A percentile compares a stretch with the other conserved stretches of the same genome.
These are phyloP conservation scores for Apoda limacodes DNA, from an alignment of 2,888 invertebrate species.

Conservation along the genomic window DNA sequence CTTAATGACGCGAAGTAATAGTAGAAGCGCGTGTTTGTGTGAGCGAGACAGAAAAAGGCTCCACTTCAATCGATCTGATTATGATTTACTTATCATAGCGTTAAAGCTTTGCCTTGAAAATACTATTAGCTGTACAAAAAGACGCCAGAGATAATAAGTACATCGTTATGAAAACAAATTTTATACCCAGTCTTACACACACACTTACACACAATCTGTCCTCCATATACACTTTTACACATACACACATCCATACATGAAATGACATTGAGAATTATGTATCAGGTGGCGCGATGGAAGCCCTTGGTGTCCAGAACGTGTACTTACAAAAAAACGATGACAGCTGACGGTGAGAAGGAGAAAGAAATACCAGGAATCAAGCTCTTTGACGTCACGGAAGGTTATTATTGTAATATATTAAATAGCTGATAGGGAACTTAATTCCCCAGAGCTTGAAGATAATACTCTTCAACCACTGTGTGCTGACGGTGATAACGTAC, in stretches of 20 bases:
- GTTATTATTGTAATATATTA: too few species aligned
- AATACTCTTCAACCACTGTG: neutral
- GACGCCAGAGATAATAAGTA: too few species aligned
- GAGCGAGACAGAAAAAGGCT: too few species aligned
- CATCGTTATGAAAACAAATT: too few species aligned
- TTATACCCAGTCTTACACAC: too few species aligned
- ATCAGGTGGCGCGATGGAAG: constrained; percentile 81
- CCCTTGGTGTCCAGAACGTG: constrained; percentile 80
- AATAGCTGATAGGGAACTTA: neutral
- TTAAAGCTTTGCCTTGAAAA: neutral
- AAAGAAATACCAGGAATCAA: constrained; percentile 83
- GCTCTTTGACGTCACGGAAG: constrained; percentile 76
- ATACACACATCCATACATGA: neutral
- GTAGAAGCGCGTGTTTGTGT: too few species aligned
- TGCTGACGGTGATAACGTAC: too few species aligned
- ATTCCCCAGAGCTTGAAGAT: neutral
- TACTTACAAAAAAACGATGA: constrained; percentile 72
- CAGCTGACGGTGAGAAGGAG: constrained; percentile 68
- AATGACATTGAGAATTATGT: neutral
- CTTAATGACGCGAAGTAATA: too few species aligned
- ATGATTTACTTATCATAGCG: neutral
- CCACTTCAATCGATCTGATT: too few species aligned
- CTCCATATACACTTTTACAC: too few species aligned
- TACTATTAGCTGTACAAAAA: too few species aligned
- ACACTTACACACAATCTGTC: too few species aligned